Conservation (phyloP, 2,888 invertebrate genomes). For the Thecophora atra region DNA sequence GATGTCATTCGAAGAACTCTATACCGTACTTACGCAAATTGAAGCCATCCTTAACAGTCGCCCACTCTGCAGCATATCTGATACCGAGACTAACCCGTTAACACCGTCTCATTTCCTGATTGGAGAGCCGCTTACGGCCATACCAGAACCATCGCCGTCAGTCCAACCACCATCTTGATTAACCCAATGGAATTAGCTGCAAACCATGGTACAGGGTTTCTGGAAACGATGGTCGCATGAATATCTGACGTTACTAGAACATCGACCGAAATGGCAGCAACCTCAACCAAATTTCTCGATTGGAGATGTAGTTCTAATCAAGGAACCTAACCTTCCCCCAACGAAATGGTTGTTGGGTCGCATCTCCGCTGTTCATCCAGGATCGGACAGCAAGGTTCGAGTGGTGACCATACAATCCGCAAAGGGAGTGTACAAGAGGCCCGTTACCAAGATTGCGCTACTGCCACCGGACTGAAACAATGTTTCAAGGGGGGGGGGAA, state of each 20-base stretch:
- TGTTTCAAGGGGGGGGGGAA: no score
- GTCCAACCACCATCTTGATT: not conserved
- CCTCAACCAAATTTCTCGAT: conserved; percentile 8
- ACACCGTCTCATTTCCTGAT: conserved; percentile 41
- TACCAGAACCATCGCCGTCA: conserved; percentile 25
- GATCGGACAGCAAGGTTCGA: conserved; percentile 36
- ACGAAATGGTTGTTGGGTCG: conserved; percentile 20
- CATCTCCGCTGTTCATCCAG: conserved; percentile 38
- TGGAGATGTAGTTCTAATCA: conserved; percentile 17
- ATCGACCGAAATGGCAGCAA: conserved; percentile 26
- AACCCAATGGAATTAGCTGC: conserved; percentile 19
- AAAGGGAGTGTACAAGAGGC: not conserved
- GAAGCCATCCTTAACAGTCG: conserved; percentile 39
- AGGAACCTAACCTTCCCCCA: conserved; percentile 15
- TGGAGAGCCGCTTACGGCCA: conserved; percentile 36
- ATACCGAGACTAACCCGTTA: conserved; percentile 6
- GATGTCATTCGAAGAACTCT: conserved; percentile 40
- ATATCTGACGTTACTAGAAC: conserved; percentile 34
- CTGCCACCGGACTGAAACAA: not conserved
- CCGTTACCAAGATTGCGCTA: not conserved
- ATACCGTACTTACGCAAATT: conserved; percentile 41
- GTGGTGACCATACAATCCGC: conserved; percentile 21
- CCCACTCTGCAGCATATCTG: conserved; percentile 30
- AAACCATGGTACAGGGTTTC: conserved; percentile 39
- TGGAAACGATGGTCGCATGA: conserved; percentile 41